Percentiles rank a stretch among this genome's conserved stretches.
phyloP scores from a whole-genome alignment of 2,797 vertebrate species.

The Pogonophryne albipinna region DNA sequence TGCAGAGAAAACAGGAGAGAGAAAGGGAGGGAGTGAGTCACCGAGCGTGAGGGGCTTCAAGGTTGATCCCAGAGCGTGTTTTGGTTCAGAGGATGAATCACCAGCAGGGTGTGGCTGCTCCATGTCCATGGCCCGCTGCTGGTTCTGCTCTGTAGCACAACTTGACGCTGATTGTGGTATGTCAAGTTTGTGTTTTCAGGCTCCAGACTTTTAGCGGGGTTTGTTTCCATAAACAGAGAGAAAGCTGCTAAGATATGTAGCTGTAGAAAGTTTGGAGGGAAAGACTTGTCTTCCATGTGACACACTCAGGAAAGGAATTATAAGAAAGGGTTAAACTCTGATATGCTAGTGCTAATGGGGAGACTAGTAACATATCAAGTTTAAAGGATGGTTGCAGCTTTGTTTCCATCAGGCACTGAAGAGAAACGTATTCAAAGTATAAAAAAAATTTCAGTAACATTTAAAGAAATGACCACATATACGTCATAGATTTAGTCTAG shows the following conservation, averaged over 20 bases:
- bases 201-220: not conserved
- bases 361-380: no score
- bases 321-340: no score
- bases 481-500: no score
- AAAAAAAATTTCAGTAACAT: no score
- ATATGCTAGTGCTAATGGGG: no score
- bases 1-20: constrained; percentile 39
- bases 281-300: not conserved
- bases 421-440: no score
- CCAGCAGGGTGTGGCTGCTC: constrained; percentile 69
- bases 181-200: constrained; percentile 24
- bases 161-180: not conserved
- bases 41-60: constrained; percentile 51
- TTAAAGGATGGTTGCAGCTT: not conserved
- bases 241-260: not conserved
- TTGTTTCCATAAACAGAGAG: not conserved
- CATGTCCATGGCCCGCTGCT: constrained; percentile 6
- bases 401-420: not conserved
- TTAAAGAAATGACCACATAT: no score
- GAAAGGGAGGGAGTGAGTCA: constrained; percentile 73
- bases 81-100: constrained; percentile 72
- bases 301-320: no score
- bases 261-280: not conserved
- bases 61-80: constrained; percentile 64
- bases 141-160: constrained; percentile 28